phyloP scores from a whole-genome alignment of 2,113 vertebrate species.

The Danio rerio region DNA sequence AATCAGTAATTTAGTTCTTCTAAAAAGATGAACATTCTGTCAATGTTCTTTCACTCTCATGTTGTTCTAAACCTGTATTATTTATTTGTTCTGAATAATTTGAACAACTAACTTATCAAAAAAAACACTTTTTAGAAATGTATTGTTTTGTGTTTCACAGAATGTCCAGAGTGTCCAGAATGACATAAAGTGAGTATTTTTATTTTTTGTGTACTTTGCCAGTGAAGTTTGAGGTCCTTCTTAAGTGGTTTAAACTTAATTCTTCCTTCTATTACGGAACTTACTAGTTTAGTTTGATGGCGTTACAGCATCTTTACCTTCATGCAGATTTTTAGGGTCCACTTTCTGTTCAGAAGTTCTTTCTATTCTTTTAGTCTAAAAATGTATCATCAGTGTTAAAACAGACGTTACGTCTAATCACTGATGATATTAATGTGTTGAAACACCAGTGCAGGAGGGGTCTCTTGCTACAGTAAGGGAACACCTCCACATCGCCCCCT shows the following conservation, averaged over 20 bases:
- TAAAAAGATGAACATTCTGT: background rate
- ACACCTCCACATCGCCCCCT: conserved; percentile 79
- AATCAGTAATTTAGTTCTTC: background rate
- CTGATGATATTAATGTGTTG: background rate
- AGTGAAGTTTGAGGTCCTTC: background rate
- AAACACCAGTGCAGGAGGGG: background rate
- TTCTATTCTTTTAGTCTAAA: background rate
- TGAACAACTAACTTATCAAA: background rate
- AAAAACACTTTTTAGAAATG: background rate
- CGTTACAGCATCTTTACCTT: background rate
- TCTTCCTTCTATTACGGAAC: background rate
- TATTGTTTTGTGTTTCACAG: background rate
- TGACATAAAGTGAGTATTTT: background rate
- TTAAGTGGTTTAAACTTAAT: background rate
- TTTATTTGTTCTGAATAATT: background rate
- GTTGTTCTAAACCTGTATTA: background rate
- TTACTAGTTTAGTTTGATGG: background rate
- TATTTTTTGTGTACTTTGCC: background rate
- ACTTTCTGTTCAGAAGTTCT: background rate
- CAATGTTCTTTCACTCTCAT: background rate
- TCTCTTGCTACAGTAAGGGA: conserved; percentile 64
- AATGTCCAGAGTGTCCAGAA: too few species aligned
- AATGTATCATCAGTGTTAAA: background rate
- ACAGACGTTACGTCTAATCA: background rate
- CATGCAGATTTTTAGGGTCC: background rate